Evolutionary conservation across 2,113 vertebrate species (phyloP).

Genomic region (Perca schrenkii): DNA sequence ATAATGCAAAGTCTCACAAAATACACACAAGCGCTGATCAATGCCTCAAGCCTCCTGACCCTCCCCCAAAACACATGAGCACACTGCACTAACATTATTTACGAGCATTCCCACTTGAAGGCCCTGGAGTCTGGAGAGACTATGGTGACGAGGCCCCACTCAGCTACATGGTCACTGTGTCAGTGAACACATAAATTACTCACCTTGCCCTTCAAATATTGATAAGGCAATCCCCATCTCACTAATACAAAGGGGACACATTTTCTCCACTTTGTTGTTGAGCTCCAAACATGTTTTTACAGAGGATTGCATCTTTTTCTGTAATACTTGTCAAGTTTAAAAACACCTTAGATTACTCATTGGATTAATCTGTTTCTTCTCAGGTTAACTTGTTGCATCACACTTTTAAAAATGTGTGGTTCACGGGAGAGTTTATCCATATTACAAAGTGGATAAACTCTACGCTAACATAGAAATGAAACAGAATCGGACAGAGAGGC

Average conservation of each 20-base stretch:
- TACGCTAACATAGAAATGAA: not conserved
- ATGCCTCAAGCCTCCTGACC: constrained; percentile 55
- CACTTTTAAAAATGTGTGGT: constrained; percentile 10
- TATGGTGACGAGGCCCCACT: constrained; percentile 47
- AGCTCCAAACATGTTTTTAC: not conserved
- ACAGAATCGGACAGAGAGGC: not conserved
- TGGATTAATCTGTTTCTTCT: constrained; percentile 31
- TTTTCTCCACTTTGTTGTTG: constrained; percentile 24
- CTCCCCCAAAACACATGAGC: constrained; percentile 61
- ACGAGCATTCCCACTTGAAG: constrained; percentile 62
- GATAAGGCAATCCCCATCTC: constrained; percentile 77
- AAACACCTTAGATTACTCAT: constrained; percentile 24
- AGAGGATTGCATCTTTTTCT: constrained; percentile 44
- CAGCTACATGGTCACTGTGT: constrained; percentile 64
- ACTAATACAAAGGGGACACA: constrained; percentile 43
- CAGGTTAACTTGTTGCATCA: constrained; percentile 58
- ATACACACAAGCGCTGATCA: constrained; percentile 59
- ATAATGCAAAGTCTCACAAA: constrained; percentile 57
- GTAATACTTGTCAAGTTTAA: constrained; percentile 39
- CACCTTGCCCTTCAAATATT: constrained; percentile 78
- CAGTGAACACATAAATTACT: constrained; percentile 76
- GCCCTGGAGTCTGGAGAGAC: constrained; percentile 58
- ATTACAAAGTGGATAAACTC: not conserved
- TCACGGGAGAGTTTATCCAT: not conserved
- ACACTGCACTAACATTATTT: constrained; percentile 66